Base-by-base conservation (phyloP, 2,113 vertebrate species). In the Rhinoptilus africanus region DNA sequence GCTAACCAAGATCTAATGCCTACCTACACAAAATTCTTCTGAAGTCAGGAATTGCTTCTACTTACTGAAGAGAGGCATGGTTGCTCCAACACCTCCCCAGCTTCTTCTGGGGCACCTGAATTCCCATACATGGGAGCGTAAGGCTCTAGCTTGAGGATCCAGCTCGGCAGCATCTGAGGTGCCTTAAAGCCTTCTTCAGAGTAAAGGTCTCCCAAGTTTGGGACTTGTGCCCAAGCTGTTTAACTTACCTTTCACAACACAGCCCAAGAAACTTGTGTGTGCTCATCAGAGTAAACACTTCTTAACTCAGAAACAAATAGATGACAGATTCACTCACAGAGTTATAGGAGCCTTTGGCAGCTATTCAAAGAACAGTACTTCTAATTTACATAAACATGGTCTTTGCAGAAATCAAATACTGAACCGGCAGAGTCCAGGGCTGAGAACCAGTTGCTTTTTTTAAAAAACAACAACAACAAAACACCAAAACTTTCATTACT, bases 111-210 rank as follows among this genome's bases (percentile, higher is more conserved):
- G 26, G 14, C 14, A 92, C 10, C 23, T 72, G 39, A 47, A 92
- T 39, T 37, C 22, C 45, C 28, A 26, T 1, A 41, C 2, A 0
- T 0, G 9, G 15, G 7, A 79, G 1, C 2, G 0, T 32, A 85
- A 83, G 13, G 13, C 14, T 23, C 6, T 45, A 71, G 67, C 8
- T 24, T 76, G 14, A 80, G 23, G 30, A 69, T 57, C 23, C 6
- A 15, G 19, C 30, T 53, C 45, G 79, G 39, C 72, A 16, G 4
- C 21, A 62, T 20, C 41, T 18, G 22, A 62, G 30, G 6, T 66
- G 23, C 37, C 41, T 50, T 24, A 28, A 84, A 89, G 6, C 1
- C 39, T 68, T 60, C 78, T 64, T 54, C 47, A 73, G 41, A 47
- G 48, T 12, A 89, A 81, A 75, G 16, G 23, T 69, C 23, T 79